Base-by-base conservation (phyloP, 2,797 vertebrate species). In the Euphonia xanthogaster region DNA sequence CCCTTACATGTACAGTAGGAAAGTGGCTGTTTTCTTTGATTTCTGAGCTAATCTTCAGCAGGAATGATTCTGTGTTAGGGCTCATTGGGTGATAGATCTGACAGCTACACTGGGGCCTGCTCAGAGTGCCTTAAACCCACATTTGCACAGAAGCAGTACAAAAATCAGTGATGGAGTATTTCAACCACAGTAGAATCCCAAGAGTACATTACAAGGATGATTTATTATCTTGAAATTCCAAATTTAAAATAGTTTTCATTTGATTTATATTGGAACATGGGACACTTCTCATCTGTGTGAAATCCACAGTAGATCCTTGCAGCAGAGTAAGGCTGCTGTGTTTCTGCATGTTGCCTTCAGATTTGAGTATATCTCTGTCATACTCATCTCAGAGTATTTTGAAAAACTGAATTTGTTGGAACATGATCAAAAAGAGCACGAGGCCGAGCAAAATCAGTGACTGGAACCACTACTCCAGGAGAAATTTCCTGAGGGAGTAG, bases 1-100 rank as follows among this genome's bases (percentile, higher is more conserved):
- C 63, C 51, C 45, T 74, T 62, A 37, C 47, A 16, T 27, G 37
- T 44, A 30, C 0, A 0, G 28, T 55, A 31, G 44, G 23, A 86
- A 92, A 86, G 39, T 14, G 72, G 21, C 72, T 83, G 48, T 74
- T 92, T 85, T 62, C 88, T 93, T 86, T 90, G 91, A 92, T 93
- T 80, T 70, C 79, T 74, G 57, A 67, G 55, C 68, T 76, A 15
- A 61, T 92, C 60, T 86, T 47, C 33, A 33, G 60, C 68, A 73
- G 61, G 62, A 90, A 25, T 44, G 37, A 40, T 33, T 77, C 53
- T 0, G 2, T 3, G 0, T 31, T 35, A 9, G 68, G 44, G 55
- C 44, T 90, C 20, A 0, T 6, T 45, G 4, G 3, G 25, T 60
- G 89, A 33, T 21, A 9, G 57, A 53, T 83, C 6, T 76, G 83